phyloP scores from a whole-genome alignment of 2,888 invertebrate species.

The Tortrix viridana region DNA sequence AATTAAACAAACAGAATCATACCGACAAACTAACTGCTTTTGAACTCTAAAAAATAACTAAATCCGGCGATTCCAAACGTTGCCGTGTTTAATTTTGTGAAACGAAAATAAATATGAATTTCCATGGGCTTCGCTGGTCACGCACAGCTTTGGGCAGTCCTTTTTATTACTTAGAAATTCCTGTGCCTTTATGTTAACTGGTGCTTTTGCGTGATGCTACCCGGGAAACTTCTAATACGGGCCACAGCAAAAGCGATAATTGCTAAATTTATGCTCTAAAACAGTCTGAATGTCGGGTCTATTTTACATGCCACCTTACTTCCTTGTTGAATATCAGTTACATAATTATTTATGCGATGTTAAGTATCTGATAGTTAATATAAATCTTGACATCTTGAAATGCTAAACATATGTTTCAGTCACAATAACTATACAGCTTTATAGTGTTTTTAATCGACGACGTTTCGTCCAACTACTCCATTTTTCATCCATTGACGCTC shows the following conservation, averaged over 20 bases:
- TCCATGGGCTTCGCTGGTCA: conserved; percentile 67
- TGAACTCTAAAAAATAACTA: conserved; percentile 9
- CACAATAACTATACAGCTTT: too few relatives aligned
- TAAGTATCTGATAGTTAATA: too few relatives aligned
- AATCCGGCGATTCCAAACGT: conserved; percentile 39
- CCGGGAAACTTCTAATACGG: conserved; percentile 58
- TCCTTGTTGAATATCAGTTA: too few relatives aligned
- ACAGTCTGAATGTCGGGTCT: too few relatives aligned
- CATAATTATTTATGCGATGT: too few relatives aligned
- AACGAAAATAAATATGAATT: conserved; percentile 72
- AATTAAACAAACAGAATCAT: background rate
- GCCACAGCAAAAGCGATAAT: conserved; percentile 51
- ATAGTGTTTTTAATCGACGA: too few relatives aligned
- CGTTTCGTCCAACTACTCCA: too few relatives aligned
- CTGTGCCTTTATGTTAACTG: conserved; percentile 73
- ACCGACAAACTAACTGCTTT: background rate
- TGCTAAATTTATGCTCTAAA: too few relatives aligned
- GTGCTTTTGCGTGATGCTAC: conserved; percentile 75
- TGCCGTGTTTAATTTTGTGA: conserved; percentile 51
- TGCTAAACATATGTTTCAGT: too few relatives aligned
- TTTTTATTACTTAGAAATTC: conserved; percentile 70
- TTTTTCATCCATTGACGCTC: too few relatives aligned
- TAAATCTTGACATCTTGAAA: too few relatives aligned
- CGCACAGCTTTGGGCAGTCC: conserved; percentile 67
- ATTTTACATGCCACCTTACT: too few relatives aligned